These are phyloP conservation scores for Halcyon badia DNA, from an alignment of 2,797 vertebrate species.

Conservation along the genomic window DNA sequence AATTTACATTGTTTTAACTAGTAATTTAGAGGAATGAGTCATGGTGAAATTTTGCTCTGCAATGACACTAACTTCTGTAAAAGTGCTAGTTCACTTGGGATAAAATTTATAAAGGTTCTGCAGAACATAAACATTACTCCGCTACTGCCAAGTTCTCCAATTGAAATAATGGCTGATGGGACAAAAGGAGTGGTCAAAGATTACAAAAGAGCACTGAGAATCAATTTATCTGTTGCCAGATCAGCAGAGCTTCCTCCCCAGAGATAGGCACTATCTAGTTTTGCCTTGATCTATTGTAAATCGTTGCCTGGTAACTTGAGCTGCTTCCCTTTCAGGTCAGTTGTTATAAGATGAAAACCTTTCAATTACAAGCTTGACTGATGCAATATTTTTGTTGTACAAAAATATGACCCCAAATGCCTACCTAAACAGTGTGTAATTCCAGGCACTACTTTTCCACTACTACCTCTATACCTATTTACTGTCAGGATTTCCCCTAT, in stretches of 20 bases:
- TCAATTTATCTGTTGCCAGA: slow-evolving; percentile 35
- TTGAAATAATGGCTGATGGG: not conserved
- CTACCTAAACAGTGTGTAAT: not conserved
- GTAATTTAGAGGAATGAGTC: not conserved
- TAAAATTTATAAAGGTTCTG: not conserved
- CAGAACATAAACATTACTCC: not conserved
- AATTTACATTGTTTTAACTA: not conserved
- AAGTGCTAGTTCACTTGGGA: not conserved
- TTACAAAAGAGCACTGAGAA: slow-evolving; percentile 12
- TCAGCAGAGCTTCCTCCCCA: slow-evolving; percentile 33
- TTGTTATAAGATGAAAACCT: slow-evolving; percentile 44
- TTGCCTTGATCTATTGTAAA: slow-evolving; percentile 47
- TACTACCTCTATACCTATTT: not conserved
- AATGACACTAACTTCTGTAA: not conserved
- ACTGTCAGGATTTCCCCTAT: not conserved
- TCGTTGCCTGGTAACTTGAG: slow-evolving; percentile 53
- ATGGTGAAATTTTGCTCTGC: not conserved
- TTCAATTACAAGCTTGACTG: slow-evolving; percentile 44
- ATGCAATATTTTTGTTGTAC: slow-evolving; percentile 26
- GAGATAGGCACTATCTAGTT: slow-evolving; percentile 38
- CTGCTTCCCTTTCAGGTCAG: slow-evolving; percentile 35
- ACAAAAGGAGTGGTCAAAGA: not conserved
- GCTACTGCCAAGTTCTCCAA: not conserved
- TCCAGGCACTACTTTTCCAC: not conserved
- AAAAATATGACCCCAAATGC: slow-evolving; percentile 18